Conservation (phyloP, 2,797 vertebrate species). For the Gila robusta region DNA sequence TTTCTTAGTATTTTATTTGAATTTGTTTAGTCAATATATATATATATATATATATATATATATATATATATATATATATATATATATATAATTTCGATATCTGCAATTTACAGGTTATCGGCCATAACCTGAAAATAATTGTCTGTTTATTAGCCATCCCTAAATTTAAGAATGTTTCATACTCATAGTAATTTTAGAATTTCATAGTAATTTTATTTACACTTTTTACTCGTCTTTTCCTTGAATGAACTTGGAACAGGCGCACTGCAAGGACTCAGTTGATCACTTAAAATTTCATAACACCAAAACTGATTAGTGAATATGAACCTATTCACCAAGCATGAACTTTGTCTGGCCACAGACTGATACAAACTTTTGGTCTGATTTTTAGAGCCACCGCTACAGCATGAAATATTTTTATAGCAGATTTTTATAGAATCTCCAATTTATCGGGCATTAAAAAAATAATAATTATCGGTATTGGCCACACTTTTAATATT, state of each 20-base stretch:
- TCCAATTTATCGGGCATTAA: not conserved
- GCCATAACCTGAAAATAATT: not conserved
- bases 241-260: not conserved
- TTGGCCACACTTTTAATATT: not conserved
- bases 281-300: not conserved
- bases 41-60: too few species aligned
- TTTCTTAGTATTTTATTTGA: too few species aligned
- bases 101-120: not conserved
- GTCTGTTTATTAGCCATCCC: not conserved
- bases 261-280: not conserved
- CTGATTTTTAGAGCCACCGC: not conserved
- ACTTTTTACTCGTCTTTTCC: not conserved
- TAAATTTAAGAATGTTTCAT: not conserved
- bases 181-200: not conserved
- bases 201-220: not conserved
- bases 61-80: not conserved
- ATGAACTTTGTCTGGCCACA: not conserved
- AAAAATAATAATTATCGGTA: not conserved
- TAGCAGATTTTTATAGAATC: too few species aligned
- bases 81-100: not conserved
- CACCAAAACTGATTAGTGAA: not conserved
- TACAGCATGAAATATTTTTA: too few species aligned
- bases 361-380: not conserved
- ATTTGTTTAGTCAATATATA: too few species aligned
- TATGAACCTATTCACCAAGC: not conserved